Conservation (phyloP, 2,888 invertebrate species). For the Drosophila maculinotata region DNA sequence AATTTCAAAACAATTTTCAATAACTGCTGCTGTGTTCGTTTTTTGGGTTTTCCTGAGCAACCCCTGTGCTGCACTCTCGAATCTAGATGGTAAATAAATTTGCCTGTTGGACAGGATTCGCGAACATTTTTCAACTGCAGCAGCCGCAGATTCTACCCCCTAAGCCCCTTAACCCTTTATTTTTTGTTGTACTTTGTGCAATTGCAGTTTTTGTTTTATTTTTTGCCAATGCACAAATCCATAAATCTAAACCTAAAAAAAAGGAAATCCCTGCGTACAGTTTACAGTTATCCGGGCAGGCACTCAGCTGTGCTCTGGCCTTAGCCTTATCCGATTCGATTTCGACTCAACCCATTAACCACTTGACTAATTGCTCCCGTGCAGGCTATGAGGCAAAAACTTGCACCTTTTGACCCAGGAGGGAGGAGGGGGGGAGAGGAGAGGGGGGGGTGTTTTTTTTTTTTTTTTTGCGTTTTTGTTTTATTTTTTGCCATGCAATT, state of each 20-base stretch:
- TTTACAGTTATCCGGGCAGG: slow-evolving; percentile 20
- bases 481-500: too few species aligned
- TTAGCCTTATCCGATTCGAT: slow-evolving; percentile 43
- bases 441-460: too few species aligned
- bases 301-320: slow-evolving; percentile 29
- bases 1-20: slow-evolving; percentile 44
- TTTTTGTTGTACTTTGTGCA: slow-evolving; percentile 13
- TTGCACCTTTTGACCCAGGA: slow-evolving; percentile 65
- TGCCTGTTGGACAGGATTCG: slow-evolving; percentile 46
- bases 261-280: slow-evolving; percentile 24
- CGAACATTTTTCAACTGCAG: slow-evolving; percentile 37
- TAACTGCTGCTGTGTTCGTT: slow-evolving; percentile 5
- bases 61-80: slow-evolving; percentile 28
- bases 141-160: slow-evolving; percentile 62
- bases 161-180: slow-evolving; percentile 72
- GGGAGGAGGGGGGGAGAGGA: too few species aligned
- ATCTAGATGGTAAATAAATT: slow-evolving; percentile 41
- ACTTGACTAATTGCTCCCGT: slow-evolving; percentile 76
- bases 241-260: slow-evolving; percentile 13
- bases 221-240: slow-evolving; percentile 42
- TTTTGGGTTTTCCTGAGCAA: slow-evolving; percentile 29
- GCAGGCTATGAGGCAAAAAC: slow-evolving; percentile 13
- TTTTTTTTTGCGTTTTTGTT: too few species aligned
- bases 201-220: slow-evolving; percentile 32
- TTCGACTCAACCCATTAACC: slow-evolving; percentile 71